A percentile compares a stretch with the other conserved stretches of the same genome.
These are phyloP conservation scores for Drosophila yooni DNA, from an alignment of 2,888 invertebrate genomes.

Conservation along the genomic window DNA sequence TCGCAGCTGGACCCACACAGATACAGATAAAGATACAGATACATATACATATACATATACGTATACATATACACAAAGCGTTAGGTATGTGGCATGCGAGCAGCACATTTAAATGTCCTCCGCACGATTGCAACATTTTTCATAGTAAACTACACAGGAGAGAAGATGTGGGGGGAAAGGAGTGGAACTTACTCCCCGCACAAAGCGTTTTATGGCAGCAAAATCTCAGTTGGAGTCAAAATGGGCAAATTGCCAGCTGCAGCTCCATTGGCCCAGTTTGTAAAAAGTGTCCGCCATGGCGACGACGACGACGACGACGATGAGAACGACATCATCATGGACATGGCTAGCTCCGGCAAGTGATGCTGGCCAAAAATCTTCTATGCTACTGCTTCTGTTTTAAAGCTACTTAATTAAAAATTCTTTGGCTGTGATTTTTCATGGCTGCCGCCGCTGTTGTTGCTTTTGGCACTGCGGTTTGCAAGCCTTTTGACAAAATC, in stretches of 20 bases:
- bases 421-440: conserved; percentile 60
- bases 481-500: conserved; percentile 39
- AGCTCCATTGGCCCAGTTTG: conserved; percentile 61
- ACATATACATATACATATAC: not conserved
- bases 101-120: conserved; percentile 68
- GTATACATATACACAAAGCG: conserved; percentile 20
- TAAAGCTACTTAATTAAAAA: conserved; percentile 75
- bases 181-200: conserved; percentile 12
- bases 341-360: conserved; percentile 33
- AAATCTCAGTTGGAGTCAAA: conserved; percentile 71
- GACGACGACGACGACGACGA: conserved; percentile 37
- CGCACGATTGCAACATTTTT: conserved; percentile 75
- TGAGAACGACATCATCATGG: conserved; percentile 43
- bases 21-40: conserved; percentile 2
- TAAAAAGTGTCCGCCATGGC: conserved; percentile 55
- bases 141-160: conserved; percentile 57
- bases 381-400: conserved; percentile 22
- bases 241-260: conserved; percentile 72
- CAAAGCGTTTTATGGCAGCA: conserved; percentile 73
- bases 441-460: conserved; percentile 17
- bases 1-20: conserved; percentile 56
- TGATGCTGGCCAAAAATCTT: conserved; percentile 22
- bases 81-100: conserved; percentile 46
- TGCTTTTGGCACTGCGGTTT: conserved; percentile 35
- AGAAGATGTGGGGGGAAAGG: not conserved